phyloP scores from a whole-genome alignment of 1,140 invertebrate genomes.

The Procambarus virginalis region DNA sequence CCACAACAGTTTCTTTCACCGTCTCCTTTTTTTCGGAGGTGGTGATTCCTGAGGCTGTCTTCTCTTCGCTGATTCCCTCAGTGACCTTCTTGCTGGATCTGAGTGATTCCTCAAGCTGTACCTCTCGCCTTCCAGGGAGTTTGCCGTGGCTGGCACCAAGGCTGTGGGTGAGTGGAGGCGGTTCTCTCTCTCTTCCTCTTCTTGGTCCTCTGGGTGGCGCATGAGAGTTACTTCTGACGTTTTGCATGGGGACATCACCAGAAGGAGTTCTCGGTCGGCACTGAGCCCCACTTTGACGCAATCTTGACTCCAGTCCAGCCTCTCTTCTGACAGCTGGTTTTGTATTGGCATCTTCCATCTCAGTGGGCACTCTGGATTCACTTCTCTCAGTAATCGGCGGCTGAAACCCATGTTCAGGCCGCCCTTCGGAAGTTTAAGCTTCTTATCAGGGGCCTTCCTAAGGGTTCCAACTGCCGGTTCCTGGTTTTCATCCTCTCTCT shows the following conservation, averaged over 20 bases:
- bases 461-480: slow-evolving; percentile 67
- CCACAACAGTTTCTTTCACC: slow-evolving; percentile 23
- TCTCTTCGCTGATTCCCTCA: slow-evolving; percentile 45
- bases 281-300: slow-evolving; percentile 65
- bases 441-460: slow-evolving; percentile 82
- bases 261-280: slow-evolving; percentile 59
- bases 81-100: slow-evolving; percentile 37
- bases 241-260: slow-evolving; percentile 57
- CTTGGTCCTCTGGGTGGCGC: slow-evolving; percentile 53
- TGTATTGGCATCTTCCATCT: slow-evolving; percentile 26
- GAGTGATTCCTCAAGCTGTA: slow-evolving; percentile 65
- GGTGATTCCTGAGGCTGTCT: slow-evolving; percentile 32
- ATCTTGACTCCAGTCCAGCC: slow-evolving; percentile 39
- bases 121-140: slow-evolving; percentile 27
- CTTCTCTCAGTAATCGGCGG: slow-evolving; percentile 70
- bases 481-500: slow-evolving; percentile 68
- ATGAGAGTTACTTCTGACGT: slow-evolving; percentile 56
- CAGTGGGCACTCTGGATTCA: slow-evolving; percentile 67
- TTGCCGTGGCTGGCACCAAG: slow-evolving; percentile 18
- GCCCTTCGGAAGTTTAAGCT: slow-evolving; percentile 89
- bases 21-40: slow-evolving; percentile 45
- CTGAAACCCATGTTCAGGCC: slow-evolving; percentile 80
- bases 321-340: slow-evolving; percentile 33
- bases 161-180: slow-evolving; percentile 33
- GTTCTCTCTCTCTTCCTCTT: slow-evolving; percentile 64